Evolutionary conservation across 2,888 invertebrate species (phyloP), one percentile per base, ranked within the genome.

Genomic region (Vandiemenella viatica): DNA sequence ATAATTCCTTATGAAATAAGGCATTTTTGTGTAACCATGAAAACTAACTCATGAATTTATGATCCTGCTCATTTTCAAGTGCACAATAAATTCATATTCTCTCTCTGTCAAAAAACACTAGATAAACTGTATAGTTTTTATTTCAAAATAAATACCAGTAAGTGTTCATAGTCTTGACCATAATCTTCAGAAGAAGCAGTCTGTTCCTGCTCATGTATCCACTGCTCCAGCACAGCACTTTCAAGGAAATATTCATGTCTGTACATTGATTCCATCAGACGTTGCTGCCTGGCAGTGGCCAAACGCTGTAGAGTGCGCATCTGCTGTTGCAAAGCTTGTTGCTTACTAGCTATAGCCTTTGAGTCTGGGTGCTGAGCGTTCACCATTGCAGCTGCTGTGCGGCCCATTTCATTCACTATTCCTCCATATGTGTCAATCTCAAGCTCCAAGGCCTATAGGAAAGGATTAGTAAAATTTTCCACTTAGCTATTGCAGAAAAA

Each of bases 91-190:
- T n/a, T n/a, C n/a, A n/a, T n/a, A n/a, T n/a, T n/a, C n/a, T n/a
- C n/a, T n/a, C n/a, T n/a, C n/a, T n/a, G n/a, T n/a, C n/a, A n/a
- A n/a, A n/a, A n/a, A n/a, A n/a, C n/a, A n/a, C n/a, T n/a, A n/a
- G n/a, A n/a, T n/a, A n/a, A n/a, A n/a, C n/a, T n/a, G n/a, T n/a
- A n/a, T n/a, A n/a, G n/a, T n/a, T n/a, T n/a, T n/a, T n/a, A n/a
- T n/a, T n/a, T n/a, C n/a, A n/a, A n/a, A n/a, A n/a, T n/a, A n/a
- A n/a, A n/a, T n/a, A 87, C 80, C 68, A 87, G 64, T 45, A 92
- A 67, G 68, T 92, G 92, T 60, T 92, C 91, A 60, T 85, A 93
- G 65, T 96, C 95, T 63, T 88, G 88, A 0, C 95, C 95, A 60
- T 89, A 93, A 63, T 95, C 95, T 60, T 93, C 92, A 49, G 86